Base-by-base conservation (phyloP, 2,888 invertebrate species). In the Odontocolon sp. region DNA sequence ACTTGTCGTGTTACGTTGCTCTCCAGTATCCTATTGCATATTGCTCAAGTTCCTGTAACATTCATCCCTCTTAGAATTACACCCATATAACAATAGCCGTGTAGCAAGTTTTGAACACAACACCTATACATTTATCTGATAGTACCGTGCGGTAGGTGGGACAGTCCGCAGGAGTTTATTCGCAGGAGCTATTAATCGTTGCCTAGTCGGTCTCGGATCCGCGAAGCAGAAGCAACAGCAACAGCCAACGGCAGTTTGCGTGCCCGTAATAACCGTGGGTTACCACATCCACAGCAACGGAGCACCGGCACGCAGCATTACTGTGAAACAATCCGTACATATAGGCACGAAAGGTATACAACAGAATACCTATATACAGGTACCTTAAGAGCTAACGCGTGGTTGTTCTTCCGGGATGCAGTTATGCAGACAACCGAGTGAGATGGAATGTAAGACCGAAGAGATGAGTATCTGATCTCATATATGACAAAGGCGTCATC, bases 351-450 rank as follows among this genome's bases (percentile, higher is more conserved):
- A 50, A 52, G 18, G 54, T 21, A 52, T 23, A 28, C 11, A 14
- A 23, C 31, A 21, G 45, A 47, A 57, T 47, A 50, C 21, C 26
- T 38, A 9, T 28, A 23, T 16, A 36, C 18, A 40, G n/a, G 45
- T 56, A 64, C 56, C 61, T 66, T 57, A 54, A 42, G 50, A 9
- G 6, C 21, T 14, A 57, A 31, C 23, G 3, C 38, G 54, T 31
- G 1, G 40, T 50, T 50, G 50, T 56, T 67, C 40, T 66, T 66
- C 57, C 52, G 33, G 42, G 36, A 16, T 50, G 40, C 57, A 59
- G 52, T n/a, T 11, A 16, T 14, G 45, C 50, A n/a, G 16, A 3
- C 16, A 31, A 18, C 11, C 26, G 31, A 42, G 9, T 23, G 33
- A 54, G 11, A 4, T 14, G 33, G 45, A 71, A 11, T 40, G 23